Percentiles rank a stretch among this genome's conserved stretches.
These are phyloP conservation scores for Stichopus chloronotus DNA, from an alignment of 35 echinoderm and acorn worm species.

Conservation along the genomic window DNA sequence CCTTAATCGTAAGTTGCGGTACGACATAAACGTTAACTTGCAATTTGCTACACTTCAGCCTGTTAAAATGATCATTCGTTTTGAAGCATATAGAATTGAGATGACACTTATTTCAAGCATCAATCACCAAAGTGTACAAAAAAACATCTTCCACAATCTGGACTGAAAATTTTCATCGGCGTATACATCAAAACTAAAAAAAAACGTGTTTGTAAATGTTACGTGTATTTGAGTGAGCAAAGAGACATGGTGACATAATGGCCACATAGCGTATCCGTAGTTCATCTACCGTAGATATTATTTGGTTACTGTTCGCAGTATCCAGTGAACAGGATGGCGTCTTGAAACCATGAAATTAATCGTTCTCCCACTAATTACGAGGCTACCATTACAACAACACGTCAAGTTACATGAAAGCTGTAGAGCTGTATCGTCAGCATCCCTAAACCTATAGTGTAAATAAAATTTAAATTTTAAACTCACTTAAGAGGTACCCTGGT, in stretches of 20 bases:
- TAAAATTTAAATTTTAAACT: background rate
- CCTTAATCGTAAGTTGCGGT: no score
- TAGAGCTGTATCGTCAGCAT: background rate
- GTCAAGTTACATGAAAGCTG: background rate
- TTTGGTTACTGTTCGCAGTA: conserved; percentile 14
- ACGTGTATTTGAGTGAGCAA: no score
- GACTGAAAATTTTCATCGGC: no score
- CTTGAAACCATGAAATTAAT: conserved; percentile 31
- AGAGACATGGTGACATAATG: background rate
- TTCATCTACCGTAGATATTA: background rate
- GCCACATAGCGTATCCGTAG: background rate
- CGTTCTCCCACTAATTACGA: conserved; percentile 24
- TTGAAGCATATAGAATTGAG: no score
- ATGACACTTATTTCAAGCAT: no score
- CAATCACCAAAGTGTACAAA: no score
- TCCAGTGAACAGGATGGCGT: conserved; percentile 37
- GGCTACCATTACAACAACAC: conserved; percentile 4
- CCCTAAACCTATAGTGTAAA: background rate
- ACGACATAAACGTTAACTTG: no score
- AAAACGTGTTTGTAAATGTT: no score
- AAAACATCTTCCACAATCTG: no score
- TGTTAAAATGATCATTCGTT: no score
- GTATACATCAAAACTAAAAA: no score
- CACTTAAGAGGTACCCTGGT: background rate
- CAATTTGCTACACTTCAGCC: no score